Evolutionary conservation across 2,797 vertebrate genomes (phyloP).

Genomic region (Emys orbicularis): DNA sequence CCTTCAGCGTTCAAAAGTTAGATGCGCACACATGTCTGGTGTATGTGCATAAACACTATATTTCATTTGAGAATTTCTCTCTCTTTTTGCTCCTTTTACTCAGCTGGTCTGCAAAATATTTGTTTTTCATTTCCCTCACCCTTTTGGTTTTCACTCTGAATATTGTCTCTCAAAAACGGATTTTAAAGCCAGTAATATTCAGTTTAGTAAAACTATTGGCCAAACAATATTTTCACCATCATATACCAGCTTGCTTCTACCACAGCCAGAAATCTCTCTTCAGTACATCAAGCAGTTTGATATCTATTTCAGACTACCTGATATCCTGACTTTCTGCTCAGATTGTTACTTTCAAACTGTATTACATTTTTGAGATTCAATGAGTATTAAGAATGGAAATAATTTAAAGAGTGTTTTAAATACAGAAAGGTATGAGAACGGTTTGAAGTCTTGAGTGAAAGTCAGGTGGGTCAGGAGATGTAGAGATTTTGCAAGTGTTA

Average conservation of each 20-base stretch:
- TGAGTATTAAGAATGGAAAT: background rate
- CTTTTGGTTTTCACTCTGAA: background rate
- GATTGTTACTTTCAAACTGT: background rate
- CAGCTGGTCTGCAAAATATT: background rate
- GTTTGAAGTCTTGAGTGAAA: background rate
- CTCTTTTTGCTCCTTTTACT: background rate
- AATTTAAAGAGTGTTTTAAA: background rate
- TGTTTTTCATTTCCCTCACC: background rate
- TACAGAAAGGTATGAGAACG: background rate
- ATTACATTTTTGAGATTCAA: background rate
- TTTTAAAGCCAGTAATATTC: background rate
- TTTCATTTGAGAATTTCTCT: background rate
- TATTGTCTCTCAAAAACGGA: background rate
- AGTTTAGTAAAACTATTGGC: background rate
- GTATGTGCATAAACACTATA: background rate
- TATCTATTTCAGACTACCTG: background rate
- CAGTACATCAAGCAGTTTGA: background rate
- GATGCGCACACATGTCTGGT: background rate
- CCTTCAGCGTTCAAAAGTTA: background rate
- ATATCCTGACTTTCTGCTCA: background rate
- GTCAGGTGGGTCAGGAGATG: background rate
- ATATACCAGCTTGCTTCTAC: background rate
- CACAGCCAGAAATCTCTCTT: background rate
- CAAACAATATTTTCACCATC: background rate
- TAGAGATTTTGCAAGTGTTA: background rate